Evolutionary conservation across 2,888 invertebrate species (phyloP), one percentile per base, ranked within the genome.

Genomic region (Sthenelais limicola): DNA sequence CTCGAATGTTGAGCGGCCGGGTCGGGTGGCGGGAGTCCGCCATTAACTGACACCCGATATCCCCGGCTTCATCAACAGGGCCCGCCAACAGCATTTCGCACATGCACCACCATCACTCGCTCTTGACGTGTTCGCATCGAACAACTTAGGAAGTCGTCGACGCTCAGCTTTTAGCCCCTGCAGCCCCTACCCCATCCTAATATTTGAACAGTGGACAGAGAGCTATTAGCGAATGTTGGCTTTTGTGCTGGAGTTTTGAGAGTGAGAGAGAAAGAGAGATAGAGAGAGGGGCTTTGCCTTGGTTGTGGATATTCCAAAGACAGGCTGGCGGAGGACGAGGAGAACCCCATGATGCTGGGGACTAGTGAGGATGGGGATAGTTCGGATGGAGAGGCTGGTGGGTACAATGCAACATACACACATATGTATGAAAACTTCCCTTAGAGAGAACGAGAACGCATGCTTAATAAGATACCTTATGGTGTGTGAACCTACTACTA

Each of bases 41-140:
- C 71, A 71, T 71, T 71, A 71, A 48, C 58, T 35, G 71, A 71
- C 62, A 71, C 58, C 49, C 49, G 71, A 71, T 56, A 56, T n/a
- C 71, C 58, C 47, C 43, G 56, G 47, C 54, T 56, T 54, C 54
- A 52, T 54, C 38, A 54, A 28, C 56, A n/a, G 38, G 24, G 68
- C 30, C 26, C 54, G 26, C 26, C 54, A 12, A n/a, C 30, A 24
- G 38, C 30, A 35, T 26, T 21, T 47, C 70, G 56, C 70, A 54
- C 70, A 56, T 47, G 56, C 51, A 56, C 70, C 62, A 7, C 62
- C 38, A 7, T 24, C 38, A 3, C 26, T 28, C 38, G 24, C 35
- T 43, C 3, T 28, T 35, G 7, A 35, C 12, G 35, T 43, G 28
- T 62, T 28, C 62, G 43, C 43, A 18, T 12, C 43, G 43, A 43